Conservation (phyloP, 2,888 invertebrate species). For the Parasteatoda lunata region DNA sequence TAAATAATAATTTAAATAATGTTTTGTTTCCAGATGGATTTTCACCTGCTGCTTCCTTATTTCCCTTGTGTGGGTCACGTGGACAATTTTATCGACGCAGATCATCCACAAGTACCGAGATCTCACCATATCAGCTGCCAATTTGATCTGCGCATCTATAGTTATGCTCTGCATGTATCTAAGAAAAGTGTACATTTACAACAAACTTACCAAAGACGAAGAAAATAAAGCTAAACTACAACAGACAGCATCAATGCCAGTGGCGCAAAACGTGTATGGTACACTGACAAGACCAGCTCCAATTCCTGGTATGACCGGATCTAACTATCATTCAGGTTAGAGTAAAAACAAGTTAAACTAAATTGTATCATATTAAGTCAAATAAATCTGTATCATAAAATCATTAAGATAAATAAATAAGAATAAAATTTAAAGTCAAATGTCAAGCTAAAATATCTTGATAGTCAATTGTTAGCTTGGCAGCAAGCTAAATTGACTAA, state of each 20-base stretch:
- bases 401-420: too few species aligned
- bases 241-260: constrained; percentile 20
- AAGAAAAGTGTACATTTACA: constrained; percentile 73
- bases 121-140: constrained; percentile 74
- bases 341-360: background rate
- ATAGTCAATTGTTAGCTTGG: too few species aligned
- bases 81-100: constrained; percentile 74
- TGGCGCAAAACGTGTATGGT: constrained; percentile 58
- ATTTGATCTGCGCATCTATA: constrained; percentile 74
- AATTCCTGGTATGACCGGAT: background rate
- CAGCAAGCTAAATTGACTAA: too few species aligned
- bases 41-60: constrained; percentile 73
- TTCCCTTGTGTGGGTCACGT: constrained; percentile 74
- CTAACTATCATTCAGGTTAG: constrained; percentile 17
- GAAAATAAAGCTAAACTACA: constrained; percentile 67
- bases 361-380: too few species aligned
- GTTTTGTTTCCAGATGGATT: constrained; percentile 73
- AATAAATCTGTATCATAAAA: too few species aligned
- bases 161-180: constrained; percentile 74
- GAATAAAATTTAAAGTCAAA: too few species aligned
- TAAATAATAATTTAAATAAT: background rate
- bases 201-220: constrained; percentile 63
- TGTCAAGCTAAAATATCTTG: too few species aligned
- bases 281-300: constrained; percentile 28
- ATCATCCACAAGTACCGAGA: constrained; percentile 73